Conservation (phyloP, 2,797 vertebrate species). For the Paratrypauchen microcephalus region DNA sequence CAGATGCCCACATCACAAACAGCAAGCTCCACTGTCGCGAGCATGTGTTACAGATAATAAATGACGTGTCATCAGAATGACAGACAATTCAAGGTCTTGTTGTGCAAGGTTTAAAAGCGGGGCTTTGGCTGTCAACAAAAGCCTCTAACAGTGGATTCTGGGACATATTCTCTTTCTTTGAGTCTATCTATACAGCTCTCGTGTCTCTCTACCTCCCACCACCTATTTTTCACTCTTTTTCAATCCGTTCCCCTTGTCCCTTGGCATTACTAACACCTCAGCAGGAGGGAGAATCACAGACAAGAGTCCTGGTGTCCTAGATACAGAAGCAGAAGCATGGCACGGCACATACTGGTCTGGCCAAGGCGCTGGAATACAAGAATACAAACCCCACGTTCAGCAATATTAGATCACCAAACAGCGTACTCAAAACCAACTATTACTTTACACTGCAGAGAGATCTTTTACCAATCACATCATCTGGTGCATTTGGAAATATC, state of each 20-base stretch:
- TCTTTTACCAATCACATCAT: conserved; percentile 22
- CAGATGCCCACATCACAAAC: conserved; percentile 52
- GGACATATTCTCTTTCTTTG: conserved; percentile 61
- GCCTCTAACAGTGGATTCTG: conserved; percentile 55
- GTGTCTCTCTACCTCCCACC: conserved; percentile 51
- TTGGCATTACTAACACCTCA: conserved; percentile 70
- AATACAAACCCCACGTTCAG: conserved; percentile 42
- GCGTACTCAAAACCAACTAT: conserved; percentile 20
- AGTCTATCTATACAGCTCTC: conserved; percentile 49
- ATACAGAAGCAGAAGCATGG: conserved; percentile 67
- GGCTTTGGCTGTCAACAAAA: conserved; percentile 59
- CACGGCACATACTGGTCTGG: conserved; percentile 57
- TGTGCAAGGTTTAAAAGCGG: conserved; percentile 55
- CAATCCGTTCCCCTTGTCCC: conserved; percentile 64
- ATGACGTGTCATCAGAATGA: conserved; percentile 65
- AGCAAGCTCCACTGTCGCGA: conserved; percentile 30
- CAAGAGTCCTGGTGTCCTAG: conserved; percentile 75
- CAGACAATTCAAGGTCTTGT: conserved; percentile 55
- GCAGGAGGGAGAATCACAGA: conserved; percentile 73
- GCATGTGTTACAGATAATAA: conserved; percentile 42
- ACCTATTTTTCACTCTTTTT: conserved; percentile 65
- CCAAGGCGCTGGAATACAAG: conserved; percentile 43
- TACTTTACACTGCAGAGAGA: conserved; percentile 7
- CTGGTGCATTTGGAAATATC: conserved; percentile 36
- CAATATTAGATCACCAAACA: conserved; percentile 39